phyloP scores from a whole-genome alignment of 1,140 invertebrate species.

The Diuraphis noxia region DNA sequence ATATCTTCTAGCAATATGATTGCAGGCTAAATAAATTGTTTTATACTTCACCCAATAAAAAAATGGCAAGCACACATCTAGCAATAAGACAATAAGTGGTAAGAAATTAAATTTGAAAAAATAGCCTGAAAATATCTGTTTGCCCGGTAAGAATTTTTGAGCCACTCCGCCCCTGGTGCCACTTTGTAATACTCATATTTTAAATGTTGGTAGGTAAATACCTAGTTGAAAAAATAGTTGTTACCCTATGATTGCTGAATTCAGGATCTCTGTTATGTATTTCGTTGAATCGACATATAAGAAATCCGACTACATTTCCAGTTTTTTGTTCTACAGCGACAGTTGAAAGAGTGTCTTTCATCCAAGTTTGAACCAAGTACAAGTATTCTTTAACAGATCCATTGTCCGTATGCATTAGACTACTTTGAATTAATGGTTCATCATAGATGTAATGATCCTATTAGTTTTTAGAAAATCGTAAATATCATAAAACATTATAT shows the following conservation, averaged over 20 bases:
- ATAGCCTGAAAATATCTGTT: too few relatives aligned
- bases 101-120: too few relatives aligned
- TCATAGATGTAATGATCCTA: slow-evolving; percentile 22
- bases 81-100: too few relatives aligned
- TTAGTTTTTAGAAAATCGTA: not conserved
- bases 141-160: too few relatives aligned
- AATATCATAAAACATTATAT: not conserved
- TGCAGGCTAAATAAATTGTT: too few relatives aligned
- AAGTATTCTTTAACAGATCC: slow-evolving; percentile 27
- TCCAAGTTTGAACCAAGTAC: slow-evolving; percentile 6
- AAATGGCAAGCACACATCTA: too few relatives aligned
- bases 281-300: slow-evolving; percentile 21
- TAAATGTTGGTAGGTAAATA: not conserved
- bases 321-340: not conserved
- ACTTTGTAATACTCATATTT: too few relatives aligned
- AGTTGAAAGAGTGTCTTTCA: slow-evolving; percentile 20
- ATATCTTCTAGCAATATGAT: too few relatives aligned
- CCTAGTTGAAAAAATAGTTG: not conserved
- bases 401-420: not conserved
- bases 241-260: slow-evolving; percentile 30
- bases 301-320: slow-evolving; percentile 20
- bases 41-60: too few relatives aligned
- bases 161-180: too few relatives aligned
- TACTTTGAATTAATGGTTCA: not conserved
- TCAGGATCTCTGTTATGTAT: not conserved